Conservation (phyloP, 2,888 invertebrate genomes). For the Noctua janthina region DNA sequence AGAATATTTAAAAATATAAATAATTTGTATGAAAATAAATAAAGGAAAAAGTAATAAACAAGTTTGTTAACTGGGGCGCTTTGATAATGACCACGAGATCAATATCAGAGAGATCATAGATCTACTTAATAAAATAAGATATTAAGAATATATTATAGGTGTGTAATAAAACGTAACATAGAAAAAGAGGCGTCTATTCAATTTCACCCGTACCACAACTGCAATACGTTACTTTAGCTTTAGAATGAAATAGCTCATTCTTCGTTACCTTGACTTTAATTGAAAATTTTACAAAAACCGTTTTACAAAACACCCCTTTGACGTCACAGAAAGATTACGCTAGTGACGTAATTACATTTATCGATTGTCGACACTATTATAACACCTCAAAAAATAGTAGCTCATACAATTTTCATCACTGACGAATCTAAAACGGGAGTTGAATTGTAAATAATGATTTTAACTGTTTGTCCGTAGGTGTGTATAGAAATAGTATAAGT, state of each 20-base stretch:
- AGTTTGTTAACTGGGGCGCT: background rate
- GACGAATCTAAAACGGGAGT: conserved; percentile 4
- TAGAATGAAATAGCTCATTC: conserved; percentile 16
- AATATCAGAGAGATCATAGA: conserved; percentile 2
- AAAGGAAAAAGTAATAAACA: background rate
- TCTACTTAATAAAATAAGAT: background rate
- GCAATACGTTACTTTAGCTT: conserved; percentile 13
- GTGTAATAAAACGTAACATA: background rate
- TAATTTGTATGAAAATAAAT: no score
- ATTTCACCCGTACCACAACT: background rate
- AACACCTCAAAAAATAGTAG: conserved; percentile 28
- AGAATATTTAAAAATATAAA: no score
- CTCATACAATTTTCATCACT: conserved; percentile 20
- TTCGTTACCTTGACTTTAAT: conserved; percentile 34
- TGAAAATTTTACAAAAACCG: conserved; percentile 21
- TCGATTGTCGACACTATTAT: conserved; percentile 15
- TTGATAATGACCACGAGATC: background rate
- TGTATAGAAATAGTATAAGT: conserved; percentile 30
- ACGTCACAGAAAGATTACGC: conserved; percentile 15
- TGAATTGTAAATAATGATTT: conserved; percentile 32
- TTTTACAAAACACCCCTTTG: conserved; percentile 29
- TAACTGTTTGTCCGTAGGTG: background rate
- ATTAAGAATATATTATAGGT: background rate
- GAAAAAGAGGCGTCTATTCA: background rate
- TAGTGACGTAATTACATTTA: conserved; percentile 32